phyloP scores from a whole-genome alignment of 2,888 invertebrate species.

The Papilio elwesi region DNA sequence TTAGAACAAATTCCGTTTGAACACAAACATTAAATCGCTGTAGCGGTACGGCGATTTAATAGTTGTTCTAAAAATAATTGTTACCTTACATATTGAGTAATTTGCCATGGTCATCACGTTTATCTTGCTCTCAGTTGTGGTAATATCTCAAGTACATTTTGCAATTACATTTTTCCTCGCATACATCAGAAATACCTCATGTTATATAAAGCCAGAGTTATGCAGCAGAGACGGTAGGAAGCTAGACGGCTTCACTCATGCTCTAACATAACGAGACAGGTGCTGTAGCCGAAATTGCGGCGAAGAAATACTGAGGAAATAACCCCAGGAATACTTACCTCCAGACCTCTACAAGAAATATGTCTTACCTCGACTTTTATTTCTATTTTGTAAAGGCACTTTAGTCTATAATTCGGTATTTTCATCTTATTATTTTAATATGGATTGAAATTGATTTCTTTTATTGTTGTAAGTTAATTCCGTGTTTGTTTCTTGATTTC shows the following conservation, averaged over 20 bases:
- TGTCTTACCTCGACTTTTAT: neutral
- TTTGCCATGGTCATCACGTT: neutral
- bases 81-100: constrained; percentile 14
- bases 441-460: too few relatives aligned
- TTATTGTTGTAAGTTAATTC: too few relatives aligned
- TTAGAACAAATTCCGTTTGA: constrained; percentile 13
- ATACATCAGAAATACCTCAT: neutral
- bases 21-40: too few relatives aligned
- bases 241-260: constrained; percentile 25
- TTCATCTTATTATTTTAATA: neutral
- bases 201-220: constrained; percentile 8
- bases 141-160: neutral
- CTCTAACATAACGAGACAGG: constrained; percentile 32
- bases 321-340: constrained; percentile 41
- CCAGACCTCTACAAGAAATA: constrained; percentile 45
- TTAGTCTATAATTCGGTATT: neutral
- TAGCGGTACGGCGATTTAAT: constrained; percentile 7
- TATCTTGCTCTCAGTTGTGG: neutral
- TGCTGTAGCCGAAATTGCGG: constrained; percentile 18
- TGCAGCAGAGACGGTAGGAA: constrained; percentile 16
- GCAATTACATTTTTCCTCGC: neutral
- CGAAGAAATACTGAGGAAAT: constrained; percentile 29
- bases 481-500: too few relatives aligned
- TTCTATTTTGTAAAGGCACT: neutral
- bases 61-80: neutral